Evolutionary conservation across 2,113 vertebrate genomes (phyloP).

Genomic region (Hirundichthys speculiger): DNA sequence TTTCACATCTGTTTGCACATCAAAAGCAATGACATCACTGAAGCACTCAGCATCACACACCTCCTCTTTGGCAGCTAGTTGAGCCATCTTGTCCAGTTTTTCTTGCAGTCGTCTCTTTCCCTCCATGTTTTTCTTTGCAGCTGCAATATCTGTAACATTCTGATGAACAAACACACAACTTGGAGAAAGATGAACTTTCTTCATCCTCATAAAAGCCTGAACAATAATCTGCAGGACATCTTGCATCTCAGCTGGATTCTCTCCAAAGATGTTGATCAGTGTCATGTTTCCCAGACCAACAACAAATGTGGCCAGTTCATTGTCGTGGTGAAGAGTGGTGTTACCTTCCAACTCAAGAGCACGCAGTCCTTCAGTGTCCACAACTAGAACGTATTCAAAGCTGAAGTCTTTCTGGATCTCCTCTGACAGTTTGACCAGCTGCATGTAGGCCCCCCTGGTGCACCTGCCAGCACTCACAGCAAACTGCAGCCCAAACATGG

Average conservation of each 20-base stretch:
- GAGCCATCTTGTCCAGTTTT: slow-evolving; percentile 52
- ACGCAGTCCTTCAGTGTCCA: slow-evolving; percentile 62
- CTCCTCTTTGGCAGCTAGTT: slow-evolving; percentile 56
- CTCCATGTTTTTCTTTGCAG: slow-evolving; percentile 48
- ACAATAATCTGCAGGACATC: slow-evolving; percentile 60
- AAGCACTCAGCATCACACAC: slow-evolving; percentile 21
- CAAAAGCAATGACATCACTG: slow-evolving; percentile 46
- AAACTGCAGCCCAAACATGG: slow-evolving; percentile 78
- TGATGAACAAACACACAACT: slow-evolving; percentile 62
- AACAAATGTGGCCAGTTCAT: slow-evolving; percentile 57
- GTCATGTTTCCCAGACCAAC: slow-evolving; percentile 59
- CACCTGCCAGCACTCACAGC: slow-evolving; percentile 79
- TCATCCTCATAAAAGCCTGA: slow-evolving; percentile 66
- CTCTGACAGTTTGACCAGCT: slow-evolving; percentile 51
- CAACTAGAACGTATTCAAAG: slow-evolving; percentile 33
- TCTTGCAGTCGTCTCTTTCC: slow-evolving; percentile 47
- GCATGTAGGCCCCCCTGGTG: slow-evolving; percentile 81
- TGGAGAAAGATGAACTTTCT: slow-evolving; percentile 42
- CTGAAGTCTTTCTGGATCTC: slow-evolving; percentile 29
- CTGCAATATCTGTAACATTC: slow-evolving; percentile 53
- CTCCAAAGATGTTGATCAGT: slow-evolving; percentile 59
- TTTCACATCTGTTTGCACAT: slow-evolving; percentile 52
- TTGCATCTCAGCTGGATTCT: slow-evolving; percentile 61
- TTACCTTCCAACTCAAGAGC: slow-evolving; percentile 41
- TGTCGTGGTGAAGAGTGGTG: background rate